Conservation (phyloP, 2,888 invertebrate genomes). For the Poecilus cupreus region DNA sequence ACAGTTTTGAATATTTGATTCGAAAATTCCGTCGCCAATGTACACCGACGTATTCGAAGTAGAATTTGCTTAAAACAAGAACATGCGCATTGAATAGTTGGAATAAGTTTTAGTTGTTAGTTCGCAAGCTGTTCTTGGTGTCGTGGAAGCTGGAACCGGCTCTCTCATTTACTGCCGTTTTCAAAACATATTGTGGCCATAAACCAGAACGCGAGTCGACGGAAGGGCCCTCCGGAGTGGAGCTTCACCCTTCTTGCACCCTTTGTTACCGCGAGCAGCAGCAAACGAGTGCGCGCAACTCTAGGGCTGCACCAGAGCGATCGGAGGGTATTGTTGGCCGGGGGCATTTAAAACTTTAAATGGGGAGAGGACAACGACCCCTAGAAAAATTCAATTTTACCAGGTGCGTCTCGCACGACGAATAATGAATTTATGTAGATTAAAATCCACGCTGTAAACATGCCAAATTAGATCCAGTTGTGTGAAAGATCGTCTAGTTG, state of each 20-base stretch:
- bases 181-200: constrained; percentile 54
- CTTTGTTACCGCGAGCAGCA: constrained; percentile 40
- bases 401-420: constrained; percentile 39
- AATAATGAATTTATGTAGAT: constrained; percentile 38
- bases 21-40: not conserved
- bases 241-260: constrained; percentile 46
- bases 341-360: constrained; percentile 53
- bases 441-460: constrained; percentile 15
- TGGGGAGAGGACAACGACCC: constrained; percentile 56
- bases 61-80: not conserved
- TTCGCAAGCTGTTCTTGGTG: constrained; percentile 32
- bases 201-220: constrained; percentile 45
- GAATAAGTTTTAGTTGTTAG: constrained; percentile 28
- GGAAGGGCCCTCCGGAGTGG: not conserved
- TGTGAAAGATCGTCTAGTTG: not conserved
- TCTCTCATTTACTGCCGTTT: constrained; percentile 51
- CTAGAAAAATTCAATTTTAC: constrained; percentile 51
- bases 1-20: constrained; percentile 1
- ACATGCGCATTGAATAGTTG: constrained; percentile 40
- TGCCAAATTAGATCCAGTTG: not conserved
- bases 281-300: not conserved
- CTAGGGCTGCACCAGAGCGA: constrained; percentile 28
- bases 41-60: not conserved
- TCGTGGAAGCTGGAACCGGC: constrained; percentile 9
- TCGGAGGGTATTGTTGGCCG: constrained; percentile 39